Evolutionary conservation across 2,888 invertebrate genomes (phyloP), one percentile per base, ranked within the genome.

Genomic region (Oxyteleia sp.): DNA sequence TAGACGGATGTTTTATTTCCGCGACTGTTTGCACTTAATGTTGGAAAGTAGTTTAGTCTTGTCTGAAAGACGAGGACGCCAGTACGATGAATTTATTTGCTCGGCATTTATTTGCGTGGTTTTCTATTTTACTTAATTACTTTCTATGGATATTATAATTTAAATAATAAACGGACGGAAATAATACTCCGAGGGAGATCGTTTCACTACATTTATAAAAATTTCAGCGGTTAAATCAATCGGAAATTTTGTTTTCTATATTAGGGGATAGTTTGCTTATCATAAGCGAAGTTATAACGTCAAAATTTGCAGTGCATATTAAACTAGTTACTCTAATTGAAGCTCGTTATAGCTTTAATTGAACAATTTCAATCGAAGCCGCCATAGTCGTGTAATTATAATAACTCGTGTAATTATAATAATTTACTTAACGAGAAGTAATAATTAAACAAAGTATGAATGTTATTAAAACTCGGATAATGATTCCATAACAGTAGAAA

Each of bases 301-400:
- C 49, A 49, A 59, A 71, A 71, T 61, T 49, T 71, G 41, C 71
- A 32, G 59, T 29, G 18, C 71, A 61, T 41, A 41, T 71, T 61
- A 71, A 71, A 59, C 59, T 71, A 71, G 71, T 71, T 71, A 38
- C 59, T 41, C 18, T 61, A 71, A 71, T 59, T 71, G 47, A 71
- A 71, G 59, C 26, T 29, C 38, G 29, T 49, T 41, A 41, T 71
- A 38, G 49, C 59, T 49, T 59, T 71, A 71, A 71, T 71, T 61
- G 49, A 72, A 51, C 59, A 57, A 72, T 35, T 72, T 59, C 71
- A 72, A 51, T 59, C 26, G 71, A 49, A 61, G 16, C 49, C 51
- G 18, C 38, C 29, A 57, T 45, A 35, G 49, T 51, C 71, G 10
- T 51, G 51, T 51, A 51, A 72, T 72, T 72, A 72, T 43, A 29